Evolutionary conservation across 1,140 invertebrate genomes (phyloP), one percentile per base, ranked within the genome.

Genomic region (Panagrolaimus sp.): DNA sequence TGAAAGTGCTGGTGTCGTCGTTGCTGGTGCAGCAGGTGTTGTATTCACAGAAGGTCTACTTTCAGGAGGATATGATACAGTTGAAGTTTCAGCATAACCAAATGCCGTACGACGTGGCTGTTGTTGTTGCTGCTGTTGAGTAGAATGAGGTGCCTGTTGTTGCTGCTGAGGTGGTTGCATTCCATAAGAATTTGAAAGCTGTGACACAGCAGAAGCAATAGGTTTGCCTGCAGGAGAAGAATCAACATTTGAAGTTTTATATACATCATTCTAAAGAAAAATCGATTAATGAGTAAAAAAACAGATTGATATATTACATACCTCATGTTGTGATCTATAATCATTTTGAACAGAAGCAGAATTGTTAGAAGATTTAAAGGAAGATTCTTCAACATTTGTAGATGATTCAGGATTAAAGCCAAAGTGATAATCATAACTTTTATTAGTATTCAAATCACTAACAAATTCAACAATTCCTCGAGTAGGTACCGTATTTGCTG

Each of bases 391-490:
- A 38, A 27, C 51, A 57, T 20, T 20, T 25, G n/a, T n/a, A n/a
- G 51, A 25, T 11, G 51, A 27, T 20, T 57, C 51, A 57, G 51
- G 51, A 27, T 57, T 57, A 27, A 25, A 57, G 51, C 51, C 51
- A 57, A 57, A 57, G 4, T 57, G 51, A 27, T 20, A 57, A 20
- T 20, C 20, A 16, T n/a, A 27, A 16, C 13, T 57, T 27, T 57
- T 48, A 16, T 27, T 57, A 20, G 51, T 25, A 16, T 57, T 57
- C 51, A 57, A 57, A 57, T 57, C 51, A 27, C 51, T 57, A 20
- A 57, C 51, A 57, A 57, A 57, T 57, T 57, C 51, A n/a, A 57
- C 51, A 27, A 27, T 57, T 13, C 51, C 51, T 25, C 51, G 51
- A 11, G 27, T 27, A 20, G 51, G 51, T 11, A 27, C n/a, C 20